Base-by-base conservation (phyloP, 2,113 vertebrate species). In the Phylloscopus trochilus region DNA sequence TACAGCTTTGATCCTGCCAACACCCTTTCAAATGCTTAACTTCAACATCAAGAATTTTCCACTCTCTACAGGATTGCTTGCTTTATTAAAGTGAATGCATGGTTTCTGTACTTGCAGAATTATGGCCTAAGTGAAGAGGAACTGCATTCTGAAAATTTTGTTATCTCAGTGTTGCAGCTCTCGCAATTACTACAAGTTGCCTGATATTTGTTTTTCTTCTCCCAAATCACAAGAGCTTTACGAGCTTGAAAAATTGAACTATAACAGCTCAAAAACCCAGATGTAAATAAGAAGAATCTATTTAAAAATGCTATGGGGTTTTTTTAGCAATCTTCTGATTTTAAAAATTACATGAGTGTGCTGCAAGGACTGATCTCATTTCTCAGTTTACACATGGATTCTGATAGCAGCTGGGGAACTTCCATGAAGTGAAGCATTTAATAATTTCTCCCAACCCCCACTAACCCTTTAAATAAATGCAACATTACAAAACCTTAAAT, bases 101-200 rank as follows among this genome's bases (percentile, higher is more conserved):
- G 7, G 43, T 47, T 68, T 77, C 24, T 24, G 44, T 43, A 72
- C 35, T 77, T 83, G 60, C 47, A 89, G 68, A 94, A 77, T 72
- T 79, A 68, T 3, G 2, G 59, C 26, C 46, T 30, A 92, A 92
- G 72, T 33, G 76, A 92, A 89, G 51, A 91, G 75, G 59, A 94
- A 94, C 52, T 47, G 47, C 79, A 88, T 75, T 85, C 68, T 28
- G 68, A 95, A 8, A 83, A 83, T 77, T 88, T 79, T 92, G 91
- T 96, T 95, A 96, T 96, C 93, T 92, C 95, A 39, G 56, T 28
- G 35, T 53, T 92, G 94, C 96, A 97, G 94, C 90, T 95, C 94
- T 87, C 92, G 90, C 88, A 96, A 96, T 96, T 95, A 95, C 91
- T 69, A 60, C 26, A 81, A 92, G 88, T 90, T 94, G 76, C 80